Base-by-base conservation (phyloP, 1,140 invertebrate genomes). In the Bombus affinis region DNA sequence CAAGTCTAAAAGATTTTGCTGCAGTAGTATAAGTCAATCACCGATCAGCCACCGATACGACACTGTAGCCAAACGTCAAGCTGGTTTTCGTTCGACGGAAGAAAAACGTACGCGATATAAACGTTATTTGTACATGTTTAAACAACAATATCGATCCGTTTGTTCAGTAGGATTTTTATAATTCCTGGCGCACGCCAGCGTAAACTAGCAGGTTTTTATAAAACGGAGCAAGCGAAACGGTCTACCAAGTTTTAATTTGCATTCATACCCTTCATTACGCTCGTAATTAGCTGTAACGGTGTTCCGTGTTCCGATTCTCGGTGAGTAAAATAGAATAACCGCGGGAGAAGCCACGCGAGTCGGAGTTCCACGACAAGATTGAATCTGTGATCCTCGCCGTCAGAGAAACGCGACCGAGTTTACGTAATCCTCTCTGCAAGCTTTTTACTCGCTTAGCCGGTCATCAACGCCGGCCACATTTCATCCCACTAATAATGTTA, bases 251-350 rank as follows among this genome's bases (percentile, higher is more conserved):
- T 81, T 81, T 81, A 81, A 81, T 85, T 65, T 81, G 71, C 81
- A 81, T 85, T 85, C 84, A 75, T 81, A 70, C 47, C 59, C 78
- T 81, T 85, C 84, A 81, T 74, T 81, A 68, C 78, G 57, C 70
- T 42, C 70, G 71, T 74, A 81, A 85, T 85, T 85, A 85, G 62
- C 59, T 44, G 59, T 70, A 75, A 81, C 59, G 57, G 71, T 44
- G 71, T 85, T 81, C 73, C 71, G 44, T 37, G 44, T 70, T 57
- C 59, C 59, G 42, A 68, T 75, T 71, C 78, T 39, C 28, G 59
- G 71, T 10, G 83, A 68, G 25, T 80, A 6, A 78, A 80, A 80
- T 65, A 73, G 83, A 85, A 80, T 66, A 85, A 65, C 83, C 42
- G 65, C 73, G 15, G 6, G 42, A 42, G 44, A 75, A 25, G 59